Percentiles rank a stretch among this genome's conserved stretches.
phyloP scores from a whole-genome alignment of 1,140 invertebrate species.

The Drosophila pectinifera region DNA sequence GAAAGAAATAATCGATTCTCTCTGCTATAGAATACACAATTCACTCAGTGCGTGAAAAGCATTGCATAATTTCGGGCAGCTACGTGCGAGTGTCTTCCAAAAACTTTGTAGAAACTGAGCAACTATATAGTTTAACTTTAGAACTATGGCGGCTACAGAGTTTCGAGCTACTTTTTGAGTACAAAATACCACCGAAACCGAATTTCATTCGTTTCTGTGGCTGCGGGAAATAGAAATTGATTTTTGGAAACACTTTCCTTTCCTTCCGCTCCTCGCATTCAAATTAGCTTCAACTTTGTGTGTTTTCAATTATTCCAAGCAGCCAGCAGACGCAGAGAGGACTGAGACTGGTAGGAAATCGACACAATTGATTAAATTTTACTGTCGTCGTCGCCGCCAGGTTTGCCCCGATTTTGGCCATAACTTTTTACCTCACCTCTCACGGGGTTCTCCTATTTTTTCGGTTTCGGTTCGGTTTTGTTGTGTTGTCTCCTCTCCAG shows the following conservation, averaged over 20 bases:
- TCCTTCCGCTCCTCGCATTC: conserved; percentile 40
- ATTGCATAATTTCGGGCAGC: neutral
- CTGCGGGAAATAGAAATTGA: conserved; percentile 36
- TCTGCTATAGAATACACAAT: neutral
- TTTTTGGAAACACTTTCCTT: conserved; percentile 39
- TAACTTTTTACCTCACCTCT: conserved; percentile 26
- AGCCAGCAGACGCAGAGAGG: conserved; percentile 5
- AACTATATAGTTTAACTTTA: neutral
- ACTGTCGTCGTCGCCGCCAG: conserved; percentile 53
- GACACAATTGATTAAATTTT: conserved; percentile 76
- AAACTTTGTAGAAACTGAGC: neutral
- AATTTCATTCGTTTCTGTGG: neutral
- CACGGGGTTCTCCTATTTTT: conserved; percentile 22
- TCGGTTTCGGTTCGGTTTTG: conserved; percentile 12
- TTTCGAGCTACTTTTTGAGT: neutral
- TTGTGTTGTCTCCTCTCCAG: neutral
- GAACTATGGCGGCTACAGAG: neutral
- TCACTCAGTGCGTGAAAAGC: neutral
- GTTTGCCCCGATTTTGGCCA: conserved; percentile 46
- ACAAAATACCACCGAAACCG: neutral
- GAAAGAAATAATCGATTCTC: neutral
- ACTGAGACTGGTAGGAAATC: conserved; percentile 33
- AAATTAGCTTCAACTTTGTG: conserved; percentile 64
- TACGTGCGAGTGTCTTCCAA: neutral
- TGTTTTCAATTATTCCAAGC: conserved; percentile 61